Conservation (phyloP, 2,797 vertebrate species). For the Coranthus polyacanthus region DNA sequence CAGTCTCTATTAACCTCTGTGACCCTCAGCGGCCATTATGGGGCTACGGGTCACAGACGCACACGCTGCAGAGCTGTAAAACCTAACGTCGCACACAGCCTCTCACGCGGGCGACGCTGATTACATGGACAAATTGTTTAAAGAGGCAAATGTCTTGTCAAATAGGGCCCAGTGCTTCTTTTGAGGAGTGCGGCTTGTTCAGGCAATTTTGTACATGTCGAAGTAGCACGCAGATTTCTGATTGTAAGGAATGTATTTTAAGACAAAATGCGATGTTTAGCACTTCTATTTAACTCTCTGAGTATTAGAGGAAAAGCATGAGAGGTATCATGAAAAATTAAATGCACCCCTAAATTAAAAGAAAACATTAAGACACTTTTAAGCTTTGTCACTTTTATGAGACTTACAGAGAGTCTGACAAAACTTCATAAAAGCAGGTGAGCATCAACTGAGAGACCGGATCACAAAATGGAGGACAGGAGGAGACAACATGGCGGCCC, state of each 20-base stretch:
- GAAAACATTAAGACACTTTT: constrained; percentile 6
- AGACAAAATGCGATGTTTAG: constrained; percentile 9
- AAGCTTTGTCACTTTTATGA: not conserved
- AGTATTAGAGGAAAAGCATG: constrained; percentile 16
- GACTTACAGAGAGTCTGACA: not conserved
- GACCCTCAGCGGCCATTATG: constrained; percentile 79
- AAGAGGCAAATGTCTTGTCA: constrained; percentile 54
- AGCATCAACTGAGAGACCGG: constrained; percentile 58
- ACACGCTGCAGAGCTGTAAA: constrained; percentile 57
- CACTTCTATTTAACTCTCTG: not conserved
- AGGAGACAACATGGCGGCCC: constrained; percentile 84
- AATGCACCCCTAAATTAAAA: not conserved
- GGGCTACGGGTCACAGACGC: constrained; percentile 69
- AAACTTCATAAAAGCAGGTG: constrained; percentile 52
- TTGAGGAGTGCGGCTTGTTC: constrained; percentile 17
- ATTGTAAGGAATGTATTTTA: constrained; percentile 5
- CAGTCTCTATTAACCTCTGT: constrained; percentile 84
- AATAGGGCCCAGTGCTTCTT: constrained; percentile 18
- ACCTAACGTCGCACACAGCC: constrained; percentile 30
- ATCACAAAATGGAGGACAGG: constrained; percentile 88
- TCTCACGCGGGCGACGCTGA: constrained; percentile 37
- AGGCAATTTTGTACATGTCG: constrained; percentile 21
- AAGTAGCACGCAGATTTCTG: not conserved
- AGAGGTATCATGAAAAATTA: not conserved
- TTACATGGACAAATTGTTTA: constrained; percentile 53